Percentiles rank a stretch among this genome's conserved stretches.
Evolutionary conservation across 2,113 vertebrate species (phyloP).

Genomic region (Ramphastos sulfuratus): DNA sequence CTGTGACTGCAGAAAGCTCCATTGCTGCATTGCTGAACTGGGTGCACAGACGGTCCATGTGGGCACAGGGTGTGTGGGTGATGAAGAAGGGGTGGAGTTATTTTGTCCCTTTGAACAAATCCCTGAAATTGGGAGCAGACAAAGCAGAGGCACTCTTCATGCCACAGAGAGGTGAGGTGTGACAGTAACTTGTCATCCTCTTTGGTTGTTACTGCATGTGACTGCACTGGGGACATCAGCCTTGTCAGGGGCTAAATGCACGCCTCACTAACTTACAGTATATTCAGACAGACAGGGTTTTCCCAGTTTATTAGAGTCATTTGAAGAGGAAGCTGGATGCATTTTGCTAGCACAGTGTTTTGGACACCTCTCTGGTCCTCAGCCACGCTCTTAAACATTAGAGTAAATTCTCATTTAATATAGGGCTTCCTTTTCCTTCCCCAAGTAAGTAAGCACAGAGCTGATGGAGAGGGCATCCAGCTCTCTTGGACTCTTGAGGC

Average conservation of each 20-base stretch:
- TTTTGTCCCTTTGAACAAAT: neutral
- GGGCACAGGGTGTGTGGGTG: neutral
- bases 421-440: neutral
- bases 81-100: neutral
- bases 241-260: neutral
- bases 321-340: neutral
- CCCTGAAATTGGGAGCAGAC: neutral
- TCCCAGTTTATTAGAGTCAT: constrained; percentile 46
- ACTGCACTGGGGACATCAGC: neutral
- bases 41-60: accelerated
- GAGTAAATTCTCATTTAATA: neutral
- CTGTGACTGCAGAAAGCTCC: neutral
- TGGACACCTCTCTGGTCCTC: neutral
- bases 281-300: constrained; percentile 37
- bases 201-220: neutral
- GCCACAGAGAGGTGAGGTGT: neutral
- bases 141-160: neutral
- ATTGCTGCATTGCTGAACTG: accelerated
- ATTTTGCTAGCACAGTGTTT: neutral
- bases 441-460: neutral
- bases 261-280: neutral
- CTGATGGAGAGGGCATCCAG: neutral
- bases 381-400: neutral
- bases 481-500: neutral
- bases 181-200: neutral